Base-by-base conservation (phyloP, 2,888 invertebrate species). In the Cantharis flavilabris region DNA sequence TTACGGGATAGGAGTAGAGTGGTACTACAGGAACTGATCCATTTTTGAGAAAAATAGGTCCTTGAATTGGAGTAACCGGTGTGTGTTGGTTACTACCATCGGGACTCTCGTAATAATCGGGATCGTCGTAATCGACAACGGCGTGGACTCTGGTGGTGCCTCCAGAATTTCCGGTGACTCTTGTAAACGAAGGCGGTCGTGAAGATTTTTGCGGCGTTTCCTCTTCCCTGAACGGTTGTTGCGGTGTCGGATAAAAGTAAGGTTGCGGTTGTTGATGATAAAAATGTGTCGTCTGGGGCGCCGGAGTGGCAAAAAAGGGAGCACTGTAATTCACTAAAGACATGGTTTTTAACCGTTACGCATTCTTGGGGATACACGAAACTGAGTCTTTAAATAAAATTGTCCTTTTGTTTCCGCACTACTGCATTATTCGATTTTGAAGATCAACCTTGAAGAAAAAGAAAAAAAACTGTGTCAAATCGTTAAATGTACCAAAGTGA, bases 1-100 rank as follows among this genome's bases (percentile, higher is more conserved):
- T 90, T 82, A 94, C 94, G 70, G 94, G 94, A 89, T 96, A 96
- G 72, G 96, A 94, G 83, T 95, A 96, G 67, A 96, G 90, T 20
- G 96, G 96, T 80, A 96, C 96, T 7, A 96, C 96, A 69, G 96
- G 96, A 71, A 96, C 95, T 67, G 93, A 92, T 77, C 96, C 96
- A 87, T 96, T 96, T 88, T 95, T 94, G 82, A 96, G 88, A 85
- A 92, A 93, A 86, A 96, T 96, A n/a, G 96, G 96, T 49, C 96
- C 96, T 88, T 96, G 95, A 77, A 96, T 94, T 26, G 96, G 96
- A 20, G 96, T 96, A 71, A 96, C 95, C 14, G 93, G 92, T 79
- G 93, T 92, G 85, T 89, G 82, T n/a, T 79, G 76, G 62, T 79
- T 80, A 83, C 89, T 88, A 67, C 90, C 91, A 80, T 92, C 90